These are phyloP conservation scores for Rotaria socialis DNA, from an alignment of 2,888 invertebrate species.

Conservation along the genomic window DNA sequence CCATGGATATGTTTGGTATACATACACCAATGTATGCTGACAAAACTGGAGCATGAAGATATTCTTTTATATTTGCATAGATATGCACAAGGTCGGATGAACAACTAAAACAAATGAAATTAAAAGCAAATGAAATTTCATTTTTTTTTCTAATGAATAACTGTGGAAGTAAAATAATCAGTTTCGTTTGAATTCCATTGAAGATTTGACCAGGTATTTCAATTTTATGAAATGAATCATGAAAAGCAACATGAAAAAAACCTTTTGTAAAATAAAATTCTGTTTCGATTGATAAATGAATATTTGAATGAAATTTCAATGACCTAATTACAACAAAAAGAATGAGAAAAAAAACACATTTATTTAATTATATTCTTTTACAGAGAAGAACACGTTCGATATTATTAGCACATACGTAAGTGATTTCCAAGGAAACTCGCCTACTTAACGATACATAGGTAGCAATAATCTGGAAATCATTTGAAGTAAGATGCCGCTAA, in stretches of 20 bases:
- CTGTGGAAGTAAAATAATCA: neutral
- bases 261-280: slow-evolving; percentile 1
- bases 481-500: no score
- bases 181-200: neutral
- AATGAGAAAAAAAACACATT: no score
- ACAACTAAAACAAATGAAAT: neutral
- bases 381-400: no score
- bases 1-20: neutral
- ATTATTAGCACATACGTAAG: no score
- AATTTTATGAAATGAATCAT: slow-evolving; percentile 9
- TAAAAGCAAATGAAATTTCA: neutral
- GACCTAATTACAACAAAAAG: neutral
- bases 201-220: neutral
- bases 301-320: slow-evolving; percentile 2
- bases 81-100: neutral
- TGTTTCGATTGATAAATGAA: neutral
- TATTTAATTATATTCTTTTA: no score
- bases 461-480: no score
- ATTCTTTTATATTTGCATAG: neutral
- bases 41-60: neutral
- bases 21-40: neutral
- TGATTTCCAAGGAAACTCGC: no score
- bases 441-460: no score
- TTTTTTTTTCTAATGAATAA: neutral
- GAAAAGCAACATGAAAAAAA: neutral